Evolutionary conservation across 2,797 vertebrate species (phyloP).

Genomic region (Notolepis coatsorum): DNA sequence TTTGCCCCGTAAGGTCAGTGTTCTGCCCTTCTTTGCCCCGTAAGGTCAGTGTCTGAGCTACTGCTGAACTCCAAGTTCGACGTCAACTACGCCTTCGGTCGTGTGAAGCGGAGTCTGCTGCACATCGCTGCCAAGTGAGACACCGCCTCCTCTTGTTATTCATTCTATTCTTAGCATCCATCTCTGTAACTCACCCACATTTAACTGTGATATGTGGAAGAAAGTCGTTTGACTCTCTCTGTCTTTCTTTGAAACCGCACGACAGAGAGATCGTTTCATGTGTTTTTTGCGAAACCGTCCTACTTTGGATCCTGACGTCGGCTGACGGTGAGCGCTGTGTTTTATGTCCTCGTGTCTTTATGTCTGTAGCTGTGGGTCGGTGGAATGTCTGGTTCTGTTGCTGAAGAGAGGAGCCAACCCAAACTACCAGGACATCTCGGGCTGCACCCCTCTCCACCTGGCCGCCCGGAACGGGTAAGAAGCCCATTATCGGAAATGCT

Average conservation of each 20-base stretch:
- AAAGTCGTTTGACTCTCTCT: not conserved
- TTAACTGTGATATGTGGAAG: not conserved
- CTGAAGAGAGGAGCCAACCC: slow-evolving; percentile 97
- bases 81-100: slow-evolving; percentile 98
- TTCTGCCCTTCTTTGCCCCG: slow-evolving; percentile 3
- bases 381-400: slow-evolving; percentile 95
- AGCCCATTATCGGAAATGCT: too few species aligned
- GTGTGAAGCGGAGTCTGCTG: slow-evolving; percentile 97
- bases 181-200: not conserved
- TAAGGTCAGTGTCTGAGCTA: slow-evolving; percentile 95
- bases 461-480: slow-evolving; percentile 97
- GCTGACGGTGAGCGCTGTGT: not conserved
- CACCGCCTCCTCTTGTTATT: not conserved
- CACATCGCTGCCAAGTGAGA: slow-evolving; percentile 99
- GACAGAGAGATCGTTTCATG: not conserved
- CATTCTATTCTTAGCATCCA: not conserved
- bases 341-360: slow-evolving; percentile 24
- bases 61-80: slow-evolving; percentile 99
- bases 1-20: too few species aligned
- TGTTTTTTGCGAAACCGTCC: too few species aligned
- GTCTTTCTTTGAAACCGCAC: not conserved
- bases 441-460: slow-evolving; percentile 96
- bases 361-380: slow-evolving; percentile 92
- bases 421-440: slow-evolving; percentile 99
- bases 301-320: too few species aligned